A percentile compares a stretch with the other conserved stretches of the same genome.
phyloP scores from a whole-genome alignment of 92 coral and sea anemone species.

The Galaxea fascicularis region DNA sequence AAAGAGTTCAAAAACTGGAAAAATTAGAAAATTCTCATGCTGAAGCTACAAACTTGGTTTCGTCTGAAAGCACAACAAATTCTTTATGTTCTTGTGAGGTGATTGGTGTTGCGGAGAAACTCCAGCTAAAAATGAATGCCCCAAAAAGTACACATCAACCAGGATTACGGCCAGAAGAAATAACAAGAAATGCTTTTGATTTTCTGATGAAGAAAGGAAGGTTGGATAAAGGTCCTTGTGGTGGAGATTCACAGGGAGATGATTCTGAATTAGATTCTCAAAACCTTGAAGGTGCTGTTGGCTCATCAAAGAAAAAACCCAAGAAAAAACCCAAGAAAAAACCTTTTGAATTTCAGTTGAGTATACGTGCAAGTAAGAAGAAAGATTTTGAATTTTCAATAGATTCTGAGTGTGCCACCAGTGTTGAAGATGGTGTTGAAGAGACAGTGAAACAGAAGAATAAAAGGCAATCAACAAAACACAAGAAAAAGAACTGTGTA shows the following conservation, averaged over 20 bases:
- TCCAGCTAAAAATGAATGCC: neutral
- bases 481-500: neutral
- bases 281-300: neutral
- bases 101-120: slow-evolving; percentile 4
- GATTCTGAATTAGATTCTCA: slow-evolving; percentile 13
- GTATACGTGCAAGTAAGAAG: slow-evolving; percentile 30
- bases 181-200: neutral
- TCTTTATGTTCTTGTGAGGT: neutral
- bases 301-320: slow-evolving; percentile 1
- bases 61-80: neutral
- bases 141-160: neutral
- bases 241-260: slow-evolving; percentile 2
- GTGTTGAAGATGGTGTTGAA: neutral
- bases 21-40: neutral
- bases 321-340: slow-evolving; percentile 12
- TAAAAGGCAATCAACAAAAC: slow-evolving; percentile 8
- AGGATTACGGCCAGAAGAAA: no score
- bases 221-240: neutral
- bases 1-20: slow-evolving; percentile 14
- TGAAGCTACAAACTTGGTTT: neutral
- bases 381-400: neutral
- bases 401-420: slow-evolving; percentile 8
- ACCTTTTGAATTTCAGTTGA: slow-evolving; percentile 32
- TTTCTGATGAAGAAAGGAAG: slow-evolving; percentile 38
- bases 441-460: neutral